Evolutionary conservation across 2,113 vertebrate species (phyloP).

Genomic region (Axis porcinus): DNA sequence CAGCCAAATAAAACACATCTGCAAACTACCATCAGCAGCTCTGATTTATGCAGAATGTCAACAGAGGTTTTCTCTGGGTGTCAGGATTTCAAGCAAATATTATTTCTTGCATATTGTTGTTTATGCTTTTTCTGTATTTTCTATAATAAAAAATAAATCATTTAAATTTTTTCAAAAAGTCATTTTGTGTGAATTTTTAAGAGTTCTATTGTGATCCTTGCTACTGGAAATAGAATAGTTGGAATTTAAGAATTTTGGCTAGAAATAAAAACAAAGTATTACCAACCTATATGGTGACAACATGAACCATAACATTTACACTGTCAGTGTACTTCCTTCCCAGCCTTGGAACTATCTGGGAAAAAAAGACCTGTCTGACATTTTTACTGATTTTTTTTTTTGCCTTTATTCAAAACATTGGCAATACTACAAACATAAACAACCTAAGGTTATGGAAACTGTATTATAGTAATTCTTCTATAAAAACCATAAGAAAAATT

Average conservation of each 20-base stretch:
- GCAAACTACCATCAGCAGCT: neutral
- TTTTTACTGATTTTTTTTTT: neutral
- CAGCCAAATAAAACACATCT: neutral
- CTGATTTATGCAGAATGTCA: neutral
- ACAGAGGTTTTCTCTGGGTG: neutral
- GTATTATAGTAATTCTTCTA: neutral
- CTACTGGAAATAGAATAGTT: neutral
- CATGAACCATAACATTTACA: neutral
- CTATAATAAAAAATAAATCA: neutral
- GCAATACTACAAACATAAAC: neutral
- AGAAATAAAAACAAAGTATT: conserved; percentile 20
- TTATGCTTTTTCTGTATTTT: neutral
- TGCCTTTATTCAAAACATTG: conserved; percentile 32
- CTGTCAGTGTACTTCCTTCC: neutral
- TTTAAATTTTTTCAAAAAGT: neutral
- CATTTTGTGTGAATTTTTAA: neutral
- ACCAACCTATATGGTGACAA: neutral
- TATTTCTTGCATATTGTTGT: neutral
- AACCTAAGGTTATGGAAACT: neutral
- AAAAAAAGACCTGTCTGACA: neutral
- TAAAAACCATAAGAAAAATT: neutral
- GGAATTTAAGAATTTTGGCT: neutral
- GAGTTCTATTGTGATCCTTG: neutral
- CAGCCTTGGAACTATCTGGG: neutral
- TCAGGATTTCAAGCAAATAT: neutral